phyloP scores from a whole-genome alignment of 2,888 invertebrate species.

The Sarcophaga carnaria region DNA sequence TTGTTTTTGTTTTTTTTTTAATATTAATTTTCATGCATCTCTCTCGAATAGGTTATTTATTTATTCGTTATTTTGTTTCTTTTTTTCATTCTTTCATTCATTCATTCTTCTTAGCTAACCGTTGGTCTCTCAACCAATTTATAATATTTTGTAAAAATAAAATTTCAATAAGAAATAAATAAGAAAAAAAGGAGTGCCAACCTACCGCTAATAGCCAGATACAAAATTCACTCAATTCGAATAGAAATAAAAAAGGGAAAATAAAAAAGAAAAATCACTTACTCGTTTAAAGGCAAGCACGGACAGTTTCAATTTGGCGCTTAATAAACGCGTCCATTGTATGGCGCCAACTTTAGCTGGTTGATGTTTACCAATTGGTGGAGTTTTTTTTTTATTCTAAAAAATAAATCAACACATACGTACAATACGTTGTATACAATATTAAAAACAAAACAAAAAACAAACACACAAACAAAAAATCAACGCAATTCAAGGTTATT shows the following conservation, averaged over 20 bases:
- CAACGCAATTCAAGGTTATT: conserved; percentile 12
- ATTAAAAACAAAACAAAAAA: neutral
- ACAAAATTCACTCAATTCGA: conserved; percentile 3
- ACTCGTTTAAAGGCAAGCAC: conserved; percentile 90
- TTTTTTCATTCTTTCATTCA: neutral
- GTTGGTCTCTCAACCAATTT: neutral
- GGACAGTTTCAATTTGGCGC: conserved; percentile 90
- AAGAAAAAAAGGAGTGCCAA: neutral
- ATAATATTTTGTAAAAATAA: neutral
- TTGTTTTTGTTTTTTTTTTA: too few relatives aligned
- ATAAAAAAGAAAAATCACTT: conserved; percentile 43
- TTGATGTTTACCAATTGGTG: conserved; percentile 86
- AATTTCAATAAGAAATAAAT: neutral
- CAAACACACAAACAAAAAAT: neutral
- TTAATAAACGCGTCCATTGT: conserved; percentile 91
- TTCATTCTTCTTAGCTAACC: neutral
- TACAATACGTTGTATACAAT: neutral
- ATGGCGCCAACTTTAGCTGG: conserved; percentile 92
- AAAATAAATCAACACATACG: conserved; percentile 38
- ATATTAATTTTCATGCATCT: too few relatives aligned
- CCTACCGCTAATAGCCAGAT: neutral
- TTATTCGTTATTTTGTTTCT: neutral
- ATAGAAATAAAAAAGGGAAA: neutral
- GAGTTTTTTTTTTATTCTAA: conserved; percentile 76
- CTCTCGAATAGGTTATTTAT: too few relatives aligned